These are phyloP conservation scores for Glyphotaelius pellucidus DNA, from an alignment of 2,888 invertebrate species.

Conservation along the genomic window DNA sequence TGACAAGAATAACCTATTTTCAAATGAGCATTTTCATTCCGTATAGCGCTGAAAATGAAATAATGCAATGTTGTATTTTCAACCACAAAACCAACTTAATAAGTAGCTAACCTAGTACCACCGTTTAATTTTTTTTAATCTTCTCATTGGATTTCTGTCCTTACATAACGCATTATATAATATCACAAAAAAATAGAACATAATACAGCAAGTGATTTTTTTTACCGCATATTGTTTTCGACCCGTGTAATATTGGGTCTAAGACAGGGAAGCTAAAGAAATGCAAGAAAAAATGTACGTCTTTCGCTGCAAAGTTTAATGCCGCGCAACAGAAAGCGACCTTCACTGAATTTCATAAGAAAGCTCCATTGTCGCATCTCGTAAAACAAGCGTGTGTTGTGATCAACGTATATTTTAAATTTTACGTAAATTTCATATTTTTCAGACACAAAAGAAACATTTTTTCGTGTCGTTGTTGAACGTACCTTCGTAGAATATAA, in stretches of 20 bases:
- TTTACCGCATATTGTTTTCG: neutral
- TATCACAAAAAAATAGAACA: neutral
- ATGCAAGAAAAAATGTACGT: constrained; percentile 58
- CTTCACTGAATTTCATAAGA: neutral
- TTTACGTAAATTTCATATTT: neutral
- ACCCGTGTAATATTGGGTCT: neutral
- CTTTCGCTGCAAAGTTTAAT: constrained; percentile 14
- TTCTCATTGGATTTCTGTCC: too few relatives aligned
- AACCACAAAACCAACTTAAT: too few relatives aligned
- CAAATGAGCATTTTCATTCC: too few relatives aligned
- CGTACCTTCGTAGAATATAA: neutral
- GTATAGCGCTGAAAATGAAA: too few relatives aligned
- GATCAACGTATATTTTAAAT: neutral
- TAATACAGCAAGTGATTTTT: neutral
- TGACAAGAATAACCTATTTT: too few relatives aligned
- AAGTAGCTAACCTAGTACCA: too few relatives aligned
- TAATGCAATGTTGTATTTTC: too few relatives aligned
- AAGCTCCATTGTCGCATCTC: neutral
- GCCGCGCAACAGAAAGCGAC: neutral
- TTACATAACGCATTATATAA: neutral
- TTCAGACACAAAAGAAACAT: neutral
- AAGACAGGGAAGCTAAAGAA: constrained; percentile 48
- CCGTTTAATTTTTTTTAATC: too few relatives aligned
- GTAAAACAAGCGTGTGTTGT: neutral
- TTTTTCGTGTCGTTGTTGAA: neutral